These are phyloP conservation scores for Sapajus apella DNA, from an alignment of 2,113 vertebrate genomes.

Conservation along the genomic window DNA sequence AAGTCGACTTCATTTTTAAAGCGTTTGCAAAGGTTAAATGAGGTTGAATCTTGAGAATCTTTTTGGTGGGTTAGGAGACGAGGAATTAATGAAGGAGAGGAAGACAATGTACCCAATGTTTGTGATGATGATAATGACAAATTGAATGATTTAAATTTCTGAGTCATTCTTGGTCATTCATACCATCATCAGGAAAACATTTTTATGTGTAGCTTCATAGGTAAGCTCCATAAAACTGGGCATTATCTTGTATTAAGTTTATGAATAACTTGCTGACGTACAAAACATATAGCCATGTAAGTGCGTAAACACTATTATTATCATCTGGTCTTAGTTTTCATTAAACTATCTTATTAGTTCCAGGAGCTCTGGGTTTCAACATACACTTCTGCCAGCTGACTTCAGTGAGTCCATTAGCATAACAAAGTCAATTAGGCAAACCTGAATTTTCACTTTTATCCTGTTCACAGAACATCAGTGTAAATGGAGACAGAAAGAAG, in stretches of 20 bases:
- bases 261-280: background rate
- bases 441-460: background rate
- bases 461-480: slow-evolving; percentile 5
- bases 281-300: background rate
- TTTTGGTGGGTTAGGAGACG: background rate
- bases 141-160: background rate
- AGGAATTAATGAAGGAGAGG: background rate
- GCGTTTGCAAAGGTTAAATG: background rate
- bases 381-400: too few species aligned
- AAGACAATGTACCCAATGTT: background rate
- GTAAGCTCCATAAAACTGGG: background rate
- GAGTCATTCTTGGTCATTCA: background rate
- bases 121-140: background rate
- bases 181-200: background rate
- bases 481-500: background rate
- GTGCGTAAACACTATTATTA: background rate
- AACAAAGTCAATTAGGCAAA: background rate
- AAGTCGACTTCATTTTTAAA: background rate
- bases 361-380: background rate
- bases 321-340: background rate
- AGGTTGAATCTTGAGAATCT: background rate
- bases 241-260: background rate
- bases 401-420: background rate
- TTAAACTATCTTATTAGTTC: background rate
- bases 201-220: background rate